Conservation (phyloP, 1,140 invertebrate genomes). For the Lepidurus couesii region DNA sequence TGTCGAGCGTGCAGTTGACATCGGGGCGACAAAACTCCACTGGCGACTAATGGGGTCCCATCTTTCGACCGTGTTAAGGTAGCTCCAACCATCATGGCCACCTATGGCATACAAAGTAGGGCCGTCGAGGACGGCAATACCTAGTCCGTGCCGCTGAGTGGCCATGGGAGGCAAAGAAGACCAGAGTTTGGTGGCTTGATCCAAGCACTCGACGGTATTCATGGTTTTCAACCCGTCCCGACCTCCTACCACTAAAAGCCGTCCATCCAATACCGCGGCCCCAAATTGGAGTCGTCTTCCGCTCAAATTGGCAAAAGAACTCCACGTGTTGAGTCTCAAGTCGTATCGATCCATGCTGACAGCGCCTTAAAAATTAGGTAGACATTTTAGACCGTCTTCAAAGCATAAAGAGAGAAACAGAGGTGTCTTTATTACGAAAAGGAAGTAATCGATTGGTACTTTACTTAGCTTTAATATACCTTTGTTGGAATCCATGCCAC, state of each 20-base stretch:
- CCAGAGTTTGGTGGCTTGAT: conserved; percentile 56
- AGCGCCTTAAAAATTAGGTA: conserved; percentile 52
- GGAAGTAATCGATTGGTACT: conserved; percentile 28
- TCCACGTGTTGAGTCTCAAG: conserved; percentile 76
- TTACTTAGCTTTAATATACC: conserved; percentile 43
- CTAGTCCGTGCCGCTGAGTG: conserved; percentile 81
- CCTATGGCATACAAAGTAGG: conserved; percentile 84
- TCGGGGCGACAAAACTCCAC: conserved; percentile 82
- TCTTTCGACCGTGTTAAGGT: conserved; percentile 83
- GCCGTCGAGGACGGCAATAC: conserved; percentile 78
- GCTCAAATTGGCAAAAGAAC: conserved; percentile 68
- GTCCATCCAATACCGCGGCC: conserved; percentile 76
- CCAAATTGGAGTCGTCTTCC: conserved; percentile 80
- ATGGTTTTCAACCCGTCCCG: conserved; percentile 89
- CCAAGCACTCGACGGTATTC: conserved; percentile 31
- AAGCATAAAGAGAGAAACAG: too few species aligned
- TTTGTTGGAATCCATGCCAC: conserved; percentile 81
- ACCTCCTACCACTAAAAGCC: conserved; percentile 76
- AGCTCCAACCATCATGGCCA: conserved; percentile 91
- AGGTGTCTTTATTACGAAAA: conserved; percentile 34
- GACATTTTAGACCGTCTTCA: too few species aligned
- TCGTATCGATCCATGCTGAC: conserved; percentile 86
- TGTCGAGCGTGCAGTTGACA: conserved; percentile 78
- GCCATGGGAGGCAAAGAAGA: conserved; percentile 76
- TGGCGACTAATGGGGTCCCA: conserved; percentile 79